A percentile compares a stretch with the other conserved stretches of the same genome.
Conservation (phyloP, 2,888 invertebrate genomes). For the Macrosiphum euphorbiae region DNA sequence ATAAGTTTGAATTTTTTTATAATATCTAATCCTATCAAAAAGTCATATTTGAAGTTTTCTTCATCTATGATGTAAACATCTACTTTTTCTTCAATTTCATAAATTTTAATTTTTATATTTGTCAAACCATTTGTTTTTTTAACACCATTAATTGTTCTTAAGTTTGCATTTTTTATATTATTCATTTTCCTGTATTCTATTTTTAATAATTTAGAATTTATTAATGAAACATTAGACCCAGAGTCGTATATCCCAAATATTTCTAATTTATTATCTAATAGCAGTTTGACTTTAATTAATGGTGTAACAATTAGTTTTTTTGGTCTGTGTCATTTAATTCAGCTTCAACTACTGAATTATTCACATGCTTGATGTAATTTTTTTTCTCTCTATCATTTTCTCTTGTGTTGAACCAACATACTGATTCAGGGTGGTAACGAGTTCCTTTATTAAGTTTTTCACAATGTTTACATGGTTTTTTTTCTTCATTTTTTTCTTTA, state of each 20-base stretch:
- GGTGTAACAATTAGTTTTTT: conserved; percentile 66
- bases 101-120: conserved; percentile 64
- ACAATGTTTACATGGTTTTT: conserved; percentile 37
- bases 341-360: conserved; percentile 33
- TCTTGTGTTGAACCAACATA: conserved; percentile 37
- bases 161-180: conserved; percentile 53
- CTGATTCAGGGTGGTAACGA: conserved; percentile 27
- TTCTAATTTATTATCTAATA: conserved; percentile 40
- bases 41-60: conserved; percentile 64
- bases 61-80: too few relatives aligned
- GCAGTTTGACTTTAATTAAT: conserved; percentile 64
- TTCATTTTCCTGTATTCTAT: conserved; percentile 35
- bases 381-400: neutral
- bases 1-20: conserved; percentile 63
- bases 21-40: conserved; percentile 67
- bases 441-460: neutral
- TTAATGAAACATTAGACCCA: conserved; percentile 60
- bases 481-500: neutral
- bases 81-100: too few relatives aligned
- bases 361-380: conserved; percentile 22
- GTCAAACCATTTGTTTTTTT: conserved; percentile 62
- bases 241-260: conserved; percentile 48
- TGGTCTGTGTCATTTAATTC: conserved; percentile 14
- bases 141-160: conserved; percentile 66
- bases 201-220: conserved; percentile 65